phyloP scores from a whole-genome alignment of 2,888 invertebrate species.

The Chalcosyrphus nemorum region DNA sequence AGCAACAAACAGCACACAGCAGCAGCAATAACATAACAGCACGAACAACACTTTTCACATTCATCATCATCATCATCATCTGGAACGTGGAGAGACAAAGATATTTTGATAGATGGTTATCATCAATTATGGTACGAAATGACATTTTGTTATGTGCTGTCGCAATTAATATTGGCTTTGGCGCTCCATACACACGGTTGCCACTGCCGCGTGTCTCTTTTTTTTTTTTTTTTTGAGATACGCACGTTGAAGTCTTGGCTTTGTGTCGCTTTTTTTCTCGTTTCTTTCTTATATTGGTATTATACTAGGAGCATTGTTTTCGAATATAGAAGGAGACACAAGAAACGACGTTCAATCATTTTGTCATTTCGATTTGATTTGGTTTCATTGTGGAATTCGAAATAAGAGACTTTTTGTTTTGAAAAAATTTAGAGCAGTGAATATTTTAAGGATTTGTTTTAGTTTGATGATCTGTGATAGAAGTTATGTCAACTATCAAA shows the following conservation, averaged over 20 bases:
- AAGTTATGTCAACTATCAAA: too few relatives aligned
- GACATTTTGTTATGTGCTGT: constrained; percentile 72
- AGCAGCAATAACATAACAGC: constrained; percentile 26
- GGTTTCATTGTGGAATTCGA: constrained; percentile 8
- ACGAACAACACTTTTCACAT: constrained; percentile 63
- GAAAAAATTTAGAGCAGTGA: background rate
- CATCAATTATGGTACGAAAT: constrained; percentile 71
- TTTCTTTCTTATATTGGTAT: background rate
- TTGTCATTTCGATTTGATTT: constrained; percentile 38
- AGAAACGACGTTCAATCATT: constrained; percentile 40
- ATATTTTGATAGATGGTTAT: constrained; percentile 73
- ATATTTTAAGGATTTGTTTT: too few relatives aligned
- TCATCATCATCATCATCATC: constrained; percentile 63
- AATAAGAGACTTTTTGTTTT: background rate
- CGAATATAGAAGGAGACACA: background rate
- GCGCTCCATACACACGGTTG: constrained; percentile 51
- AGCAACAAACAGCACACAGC: constrained; percentile 19
- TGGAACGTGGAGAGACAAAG: constrained; percentile 51
- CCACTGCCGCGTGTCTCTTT: background rate
- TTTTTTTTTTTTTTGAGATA: too few relatives aligned
- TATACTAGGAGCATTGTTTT: background rate
- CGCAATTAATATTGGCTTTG: constrained; percentile 71
- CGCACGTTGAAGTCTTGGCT: constrained; percentile 12
- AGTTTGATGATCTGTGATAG: too few relatives aligned
- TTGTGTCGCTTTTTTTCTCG: too few relatives aligned